Conservation (phyloP, 2,888 invertebrate genomes). For the Camponotus fellah region DNA sequence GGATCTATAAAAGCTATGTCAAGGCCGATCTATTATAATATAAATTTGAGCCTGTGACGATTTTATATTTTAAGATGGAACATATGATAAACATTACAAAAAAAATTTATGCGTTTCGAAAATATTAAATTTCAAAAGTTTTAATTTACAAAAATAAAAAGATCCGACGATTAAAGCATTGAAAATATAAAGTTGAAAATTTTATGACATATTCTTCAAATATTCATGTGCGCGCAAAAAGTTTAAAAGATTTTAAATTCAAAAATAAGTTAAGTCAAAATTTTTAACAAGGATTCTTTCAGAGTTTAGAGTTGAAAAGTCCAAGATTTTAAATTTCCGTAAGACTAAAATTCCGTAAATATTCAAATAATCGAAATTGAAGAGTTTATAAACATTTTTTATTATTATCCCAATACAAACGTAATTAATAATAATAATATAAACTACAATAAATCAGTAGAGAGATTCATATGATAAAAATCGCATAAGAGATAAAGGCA, state of each 20-base stretch:
- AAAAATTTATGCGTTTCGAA: neutral
- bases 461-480: no score
- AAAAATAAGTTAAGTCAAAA: neutral
- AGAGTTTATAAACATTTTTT: neutral
- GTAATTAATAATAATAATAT: neutral
- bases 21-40: slow-evolving; percentile 9
- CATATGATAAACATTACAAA: neutral
- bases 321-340: neutral
- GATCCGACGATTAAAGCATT: neutral
- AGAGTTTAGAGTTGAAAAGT: neutral
- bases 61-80: neutral
- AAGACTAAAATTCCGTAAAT: neutral
- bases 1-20: slow-evolving; percentile 43
- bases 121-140: neutral
- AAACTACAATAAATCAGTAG: neutral
- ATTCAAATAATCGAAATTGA: neutral
- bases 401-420: neutral
- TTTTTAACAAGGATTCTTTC: neutral
- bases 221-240: neutral
- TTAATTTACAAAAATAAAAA: neutral
- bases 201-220: neutral
- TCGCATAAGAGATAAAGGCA: no score
- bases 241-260: neutral
- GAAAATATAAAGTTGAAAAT: neutral
- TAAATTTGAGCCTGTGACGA: neutral